phyloP scores from a whole-genome alignment of 1,140 invertebrate genomes.

The Pseudomyrmex dendroicus region DNA sequence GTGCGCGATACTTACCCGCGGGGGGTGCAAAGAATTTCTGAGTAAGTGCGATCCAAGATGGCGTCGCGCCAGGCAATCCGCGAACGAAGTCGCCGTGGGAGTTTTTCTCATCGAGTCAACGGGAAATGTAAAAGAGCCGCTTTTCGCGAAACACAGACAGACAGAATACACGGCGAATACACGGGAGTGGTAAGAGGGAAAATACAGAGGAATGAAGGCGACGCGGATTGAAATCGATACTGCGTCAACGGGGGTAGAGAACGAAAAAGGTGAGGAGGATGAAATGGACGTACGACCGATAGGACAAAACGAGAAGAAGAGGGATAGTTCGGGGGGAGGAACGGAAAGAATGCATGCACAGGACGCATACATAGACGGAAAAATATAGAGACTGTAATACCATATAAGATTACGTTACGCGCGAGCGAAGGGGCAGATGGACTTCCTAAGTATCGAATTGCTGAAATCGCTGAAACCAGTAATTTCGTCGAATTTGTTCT shows the following conservation, averaged over 20 bases:
- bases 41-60: slow-evolving; percentile 50
- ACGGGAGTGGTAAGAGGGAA: background rate
- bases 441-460: background rate
- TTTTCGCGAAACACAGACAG: slow-evolving; percentile 59
- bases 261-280: slow-evolving; percentile 5
- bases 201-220: background rate
- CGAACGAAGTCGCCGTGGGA: slow-evolving; percentile 13
- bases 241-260: background rate
- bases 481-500: background rate
- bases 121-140: slow-evolving; percentile 61
- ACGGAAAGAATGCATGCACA: slow-evolving; percentile 27
- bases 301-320: slow-evolving; percentile 45
- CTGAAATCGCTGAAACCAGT: background rate
- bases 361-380: background rate
- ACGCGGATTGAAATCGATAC: slow-evolving; percentile 70
- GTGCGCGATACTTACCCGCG: background rate
- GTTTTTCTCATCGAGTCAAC: slow-evolving; percentile 48
- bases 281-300: background rate
- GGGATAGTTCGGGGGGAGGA: background rate
- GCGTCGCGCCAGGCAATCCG: slow-evolving; percentile 62
- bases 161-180: slow-evolving; percentile 33
- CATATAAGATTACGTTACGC: slow-evolving; percentile 60
- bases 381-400: slow-evolving; percentile 31
- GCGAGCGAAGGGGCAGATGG: background rate
- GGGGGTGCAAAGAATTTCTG: slow-evolving; percentile 31